Evolutionary conservation across 2,888 invertebrate genomes (phyloP), one percentile per base, ranked within the genome.

Genomic region (Drepanosiphum platanoidis): DNA sequence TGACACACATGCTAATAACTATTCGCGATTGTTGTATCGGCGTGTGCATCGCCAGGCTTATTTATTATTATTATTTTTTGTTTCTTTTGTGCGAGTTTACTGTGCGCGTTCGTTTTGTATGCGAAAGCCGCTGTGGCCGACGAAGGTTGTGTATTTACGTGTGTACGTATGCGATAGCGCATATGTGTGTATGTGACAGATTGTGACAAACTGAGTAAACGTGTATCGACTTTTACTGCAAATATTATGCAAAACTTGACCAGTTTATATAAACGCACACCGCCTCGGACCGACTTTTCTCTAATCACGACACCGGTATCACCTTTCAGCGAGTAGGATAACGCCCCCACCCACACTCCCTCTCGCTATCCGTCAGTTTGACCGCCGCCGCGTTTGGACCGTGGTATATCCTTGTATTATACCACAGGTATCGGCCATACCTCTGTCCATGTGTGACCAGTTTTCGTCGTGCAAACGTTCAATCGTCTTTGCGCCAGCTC

Each of bases 211-310:
- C 83, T 64, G 83, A 46, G 83, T 66, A 66, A 83, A 83, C 83
- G 83, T 75, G 83, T 74, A 46, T 64, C 32, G 72, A 83, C 83
- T 83, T 74, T 83, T 74, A 83, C 83, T 27, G 66, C 36, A 34
- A 83, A 75, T 83, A 83, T 83, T 83, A 83, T 83, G 83, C 83
- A 83, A 83, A 83, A 83, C 74, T 83, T 74, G 83, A 83, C 74
- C 83, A 74, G 83, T 83, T 72, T 52, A 36, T 46, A 42, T 46
- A 39, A 58, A 61, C 32, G 42, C 36, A 68, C 22, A 15, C 46
- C 68, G 52, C 79, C 52, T 79, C 46, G 30, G 15, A 79, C 46
- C 64, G 42, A 79, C 83, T 72, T 74, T 66, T 74, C 80, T 80
- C 83, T 30, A 83, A 83, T 83, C 83, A 83, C 83, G 83, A 83